Evolutionary conservation across 2,888 invertebrate species (phyloP).

Genomic region (Melolontha melolontha): DNA sequence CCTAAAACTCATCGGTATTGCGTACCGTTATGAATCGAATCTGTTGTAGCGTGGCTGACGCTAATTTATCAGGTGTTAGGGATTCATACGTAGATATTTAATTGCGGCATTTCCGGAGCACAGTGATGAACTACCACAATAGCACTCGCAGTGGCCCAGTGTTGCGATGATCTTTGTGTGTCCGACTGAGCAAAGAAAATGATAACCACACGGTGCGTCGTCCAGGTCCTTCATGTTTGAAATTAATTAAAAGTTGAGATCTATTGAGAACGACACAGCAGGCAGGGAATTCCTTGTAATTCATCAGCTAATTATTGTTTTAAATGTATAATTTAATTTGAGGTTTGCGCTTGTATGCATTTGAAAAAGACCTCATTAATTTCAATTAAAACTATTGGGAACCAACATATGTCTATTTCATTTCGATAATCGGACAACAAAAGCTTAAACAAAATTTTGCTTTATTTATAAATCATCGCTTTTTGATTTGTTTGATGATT

Average conservation of each 20-base stretch:
- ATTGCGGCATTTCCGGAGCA: constrained; percentile 59
- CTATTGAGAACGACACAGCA: constrained; percentile 49
- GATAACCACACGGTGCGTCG: constrained; percentile 59
- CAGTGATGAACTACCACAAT: neutral
- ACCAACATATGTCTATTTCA: too few species aligned
- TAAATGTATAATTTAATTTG: constrained; percentile 38
- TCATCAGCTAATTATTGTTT: constrained; percentile 43
- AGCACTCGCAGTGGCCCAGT: constrained; percentile 58
- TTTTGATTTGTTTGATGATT: too few species aligned
- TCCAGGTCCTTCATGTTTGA: constrained; percentile 56
- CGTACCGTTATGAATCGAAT: constrained; percentile 49
- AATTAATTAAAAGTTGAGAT: constrained; percentile 60
- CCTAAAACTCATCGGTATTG: constrained; percentile 48
- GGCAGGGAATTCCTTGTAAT: constrained; percentile 43
- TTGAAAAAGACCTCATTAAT: neutral
- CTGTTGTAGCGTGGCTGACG: constrained; percentile 53
- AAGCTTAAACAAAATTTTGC: too few species aligned
- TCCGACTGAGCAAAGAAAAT: constrained; percentile 50
- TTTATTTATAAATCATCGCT: too few species aligned
- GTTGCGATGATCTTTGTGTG: constrained; percentile 56
- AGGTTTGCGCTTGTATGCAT: neutral
- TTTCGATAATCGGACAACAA: too few species aligned
- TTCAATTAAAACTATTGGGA: too few species aligned
- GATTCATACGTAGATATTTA: constrained; percentile 59
- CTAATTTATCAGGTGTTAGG: constrained; percentile 63